Percentiles rank a stretch among this genome's conserved stretches.
Evolutionary conservation across 1,140 invertebrate species (phyloP).

Genomic region (Bombus balteatus): DNA sequence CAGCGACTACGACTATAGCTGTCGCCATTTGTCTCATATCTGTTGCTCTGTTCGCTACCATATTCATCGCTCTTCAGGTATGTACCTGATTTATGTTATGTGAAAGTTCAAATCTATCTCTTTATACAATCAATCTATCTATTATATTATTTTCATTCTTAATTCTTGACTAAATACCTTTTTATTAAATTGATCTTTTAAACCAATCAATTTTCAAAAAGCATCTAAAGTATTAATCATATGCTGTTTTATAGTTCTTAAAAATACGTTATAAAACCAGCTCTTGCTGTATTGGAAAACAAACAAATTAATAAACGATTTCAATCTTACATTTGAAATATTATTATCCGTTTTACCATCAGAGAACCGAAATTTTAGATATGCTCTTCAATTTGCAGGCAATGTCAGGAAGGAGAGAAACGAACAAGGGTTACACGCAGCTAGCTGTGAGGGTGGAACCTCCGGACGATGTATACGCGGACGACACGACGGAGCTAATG

Average conservation of each 20-base stretch:
- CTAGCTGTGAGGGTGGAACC: constrained; percentile 77
- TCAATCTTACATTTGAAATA: too few species aligned
- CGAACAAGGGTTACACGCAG: constrained; percentile 79
- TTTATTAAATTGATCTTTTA: too few species aligned
- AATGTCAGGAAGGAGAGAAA: constrained; percentile 76
- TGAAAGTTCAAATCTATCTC: too few species aligned
- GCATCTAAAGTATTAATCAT: too few species aligned
- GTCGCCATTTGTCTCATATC: constrained; percentile 86
- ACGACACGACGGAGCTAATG: constrained; percentile 79
- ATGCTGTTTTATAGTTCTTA: too few species aligned
- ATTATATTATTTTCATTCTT: too few species aligned
- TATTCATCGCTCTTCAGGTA: constrained; percentile 88
- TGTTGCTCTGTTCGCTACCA: constrained; percentile 86
- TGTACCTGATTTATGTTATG: background rate
- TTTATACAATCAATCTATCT: too few species aligned
- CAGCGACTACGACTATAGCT: constrained; percentile 86
- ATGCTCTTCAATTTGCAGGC: constrained; percentile 58
- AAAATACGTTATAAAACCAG: too few species aligned
- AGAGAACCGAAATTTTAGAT: background rate
- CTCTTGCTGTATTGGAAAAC: background rate
- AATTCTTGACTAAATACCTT: too few species aligned
- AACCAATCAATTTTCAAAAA: too few species aligned
- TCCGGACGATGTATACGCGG: constrained; percentile 75
- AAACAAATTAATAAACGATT: background rate
- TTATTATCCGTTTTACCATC: background rate